Base-by-base conservation (phyloP, 2,113 vertebrate species). In the Numida meleagris region DNA sequence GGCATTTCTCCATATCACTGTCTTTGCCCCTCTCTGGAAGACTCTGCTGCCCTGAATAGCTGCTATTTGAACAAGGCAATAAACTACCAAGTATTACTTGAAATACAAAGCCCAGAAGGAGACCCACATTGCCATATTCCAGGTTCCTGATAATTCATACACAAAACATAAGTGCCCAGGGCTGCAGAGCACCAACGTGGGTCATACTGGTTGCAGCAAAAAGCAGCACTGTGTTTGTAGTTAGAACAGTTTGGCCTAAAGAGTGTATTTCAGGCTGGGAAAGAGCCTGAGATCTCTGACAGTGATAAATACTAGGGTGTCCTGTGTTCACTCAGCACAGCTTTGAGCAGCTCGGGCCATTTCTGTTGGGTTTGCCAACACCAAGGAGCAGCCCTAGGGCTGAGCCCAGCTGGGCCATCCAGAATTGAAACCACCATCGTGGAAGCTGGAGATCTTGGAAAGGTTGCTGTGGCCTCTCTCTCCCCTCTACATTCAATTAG, bases 281-380 rank as follows among this genome's bases (percentile, higher is more conserved):
- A 88, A 62, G 38, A 93, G 16, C 14, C 42, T 50, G 18, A 50
- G 34, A 46, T 62, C 42, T 80, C 34, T 7, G 38, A 29, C 72
- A 74, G 5, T 67, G 10, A 53, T 5, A 79, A 78, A 61, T 46
- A 45, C 16, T 14, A 38, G 16, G 27, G 25, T 76, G 40, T 68
- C 34, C 40, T 25, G 29, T 9, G 21, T 12, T 43, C 17, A 34
- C 38, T 31, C 7, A n/a, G 50, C 31, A 57, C 53, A 57, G 31
- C 53, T 57, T 10, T 53, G 71, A 85, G 45, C 4, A 0, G 0
- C 50, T 82, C 62, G 50, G n/a, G 31, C 2, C 15, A 4, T 13
- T 18, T 62, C 21, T 18, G 2, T 33, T 72, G 62, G 4, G 48
- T 91, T 61, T 63, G 18, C 33, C 91, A 67, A 48, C 34, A 24